A percentile compares a stretch with the other conserved stretches of the same genome.
Evolutionary conservation across 2,888 invertebrate genomes (phyloP).

Genomic region (Ornithoptera priamus): DNA sequence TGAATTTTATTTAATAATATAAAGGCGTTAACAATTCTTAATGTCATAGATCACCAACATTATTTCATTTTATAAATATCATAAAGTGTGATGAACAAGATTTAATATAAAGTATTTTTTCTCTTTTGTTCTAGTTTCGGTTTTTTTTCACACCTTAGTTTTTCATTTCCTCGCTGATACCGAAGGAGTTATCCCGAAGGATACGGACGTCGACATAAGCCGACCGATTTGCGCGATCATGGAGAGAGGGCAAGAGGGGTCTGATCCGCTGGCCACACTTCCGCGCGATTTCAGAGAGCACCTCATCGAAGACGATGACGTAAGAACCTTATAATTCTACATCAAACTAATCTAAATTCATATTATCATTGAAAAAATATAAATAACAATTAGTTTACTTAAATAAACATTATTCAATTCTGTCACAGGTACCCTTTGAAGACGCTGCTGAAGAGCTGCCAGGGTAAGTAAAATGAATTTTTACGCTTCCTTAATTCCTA

Average conservation of each 20-base stretch:
- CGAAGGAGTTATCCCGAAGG: not conserved
- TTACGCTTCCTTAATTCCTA: not conserved
- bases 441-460: conserved; percentile 54
- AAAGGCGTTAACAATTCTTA: not conserved
- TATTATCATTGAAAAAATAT: not conserved
- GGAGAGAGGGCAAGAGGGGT: not conserved
- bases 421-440: conserved; percentile 40
- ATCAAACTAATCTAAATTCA: not conserved
- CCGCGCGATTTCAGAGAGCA: conserved; percentile 9
- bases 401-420: not conserved
- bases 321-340: not conserved
- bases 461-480: conserved; percentile 43
- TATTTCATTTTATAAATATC: not conserved
- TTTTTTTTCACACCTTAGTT: not conserved
- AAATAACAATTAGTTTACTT: not conserved
- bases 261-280: conserved; percentile 16
- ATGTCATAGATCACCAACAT: not conserved
- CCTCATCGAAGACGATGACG: conserved; percentile 21
- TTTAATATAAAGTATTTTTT: not conserved
- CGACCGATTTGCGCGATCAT: not conserved
- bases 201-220: not conserved
- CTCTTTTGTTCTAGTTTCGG: conserved; percentile 10
- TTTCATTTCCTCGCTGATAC: not conserved
- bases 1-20: not conserved
- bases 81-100: not conserved